A percentile compares a stretch with the other conserved stretches of the same genome.
These are phyloP conservation scores for Crepidodera aurea DNA, from an alignment of 2,888 invertebrate genomes.

Conservation along the genomic window DNA sequence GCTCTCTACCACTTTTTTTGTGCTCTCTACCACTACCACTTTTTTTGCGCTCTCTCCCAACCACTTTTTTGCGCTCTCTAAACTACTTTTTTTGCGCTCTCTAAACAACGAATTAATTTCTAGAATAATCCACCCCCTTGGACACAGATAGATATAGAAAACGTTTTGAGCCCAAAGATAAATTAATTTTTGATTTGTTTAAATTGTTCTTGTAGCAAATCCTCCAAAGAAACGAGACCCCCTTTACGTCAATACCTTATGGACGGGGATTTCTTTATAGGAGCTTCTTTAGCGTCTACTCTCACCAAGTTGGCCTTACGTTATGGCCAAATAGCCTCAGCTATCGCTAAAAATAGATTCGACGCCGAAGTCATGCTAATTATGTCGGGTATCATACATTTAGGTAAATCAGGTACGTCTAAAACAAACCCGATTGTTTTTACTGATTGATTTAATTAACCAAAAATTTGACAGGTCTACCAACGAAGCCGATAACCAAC, in stretches of 20 bases:
- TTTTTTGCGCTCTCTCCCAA: too few relatives aligned
- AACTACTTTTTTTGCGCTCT: too few relatives aligned
- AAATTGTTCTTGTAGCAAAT: slow-evolving; percentile 60
- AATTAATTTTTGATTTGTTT: too few relatives aligned
- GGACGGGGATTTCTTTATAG: slow-evolving; percentile 96
- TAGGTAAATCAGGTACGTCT: slow-evolving; percentile 76
- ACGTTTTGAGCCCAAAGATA: too few relatives aligned
- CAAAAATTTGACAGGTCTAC: slow-evolving; percentile 61
- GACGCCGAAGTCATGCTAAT: slow-evolving; percentile 88
- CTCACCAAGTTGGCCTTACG: slow-evolving; percentile 89
- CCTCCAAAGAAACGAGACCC: slow-evolving; percentile 76
- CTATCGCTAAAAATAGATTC: slow-evolving; percentile 65
- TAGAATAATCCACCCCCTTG: too few relatives aligned
- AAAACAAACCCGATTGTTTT: too few relatives aligned
- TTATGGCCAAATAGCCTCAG: slow-evolving; percentile 64
- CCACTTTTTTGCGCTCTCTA: too few relatives aligned
- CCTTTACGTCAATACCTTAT: slow-evolving; percentile 87
- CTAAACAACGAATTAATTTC: too few relatives aligned
- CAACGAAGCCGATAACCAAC: slow-evolving; percentile 86
- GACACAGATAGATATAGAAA: too few relatives aligned
- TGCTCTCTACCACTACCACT: too few relatives aligned
- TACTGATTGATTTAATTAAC: too few relatives aligned
- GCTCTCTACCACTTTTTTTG: too few relatives aligned
- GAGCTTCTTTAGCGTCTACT: slow-evolving; percentile 89
- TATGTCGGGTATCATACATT: slow-evolving; percentile 84